Conservation (phyloP, 2,113 vertebrate species). For the Anser brachyrhynchus region DNA sequence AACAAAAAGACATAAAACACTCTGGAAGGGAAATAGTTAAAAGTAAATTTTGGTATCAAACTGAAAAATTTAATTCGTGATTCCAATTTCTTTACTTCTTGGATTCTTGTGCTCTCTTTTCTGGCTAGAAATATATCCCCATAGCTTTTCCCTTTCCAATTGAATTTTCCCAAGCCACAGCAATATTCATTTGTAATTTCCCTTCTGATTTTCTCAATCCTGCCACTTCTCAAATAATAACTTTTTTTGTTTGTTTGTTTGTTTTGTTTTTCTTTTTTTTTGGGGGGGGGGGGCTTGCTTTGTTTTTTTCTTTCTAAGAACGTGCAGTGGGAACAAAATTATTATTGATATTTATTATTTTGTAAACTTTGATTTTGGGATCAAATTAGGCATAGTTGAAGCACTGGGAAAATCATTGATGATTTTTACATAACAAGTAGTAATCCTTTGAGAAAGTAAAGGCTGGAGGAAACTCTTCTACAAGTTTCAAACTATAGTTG, state of each 20-base stretch:
- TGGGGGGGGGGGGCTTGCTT: too few species aligned
- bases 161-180: neutral
- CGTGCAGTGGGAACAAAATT: neutral
- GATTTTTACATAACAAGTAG: neutral
- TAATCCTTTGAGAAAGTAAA: neutral
- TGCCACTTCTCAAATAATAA: neutral
- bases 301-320: neutral
- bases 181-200: neutral
- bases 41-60: neutral
- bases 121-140: neutral
- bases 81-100: neutral
- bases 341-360: neutral
- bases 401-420: neutral
- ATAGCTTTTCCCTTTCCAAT: neutral
- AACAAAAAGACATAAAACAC: neutral
- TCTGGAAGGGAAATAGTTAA: neutral
- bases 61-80: neutral
- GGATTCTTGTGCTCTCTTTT: neutral
- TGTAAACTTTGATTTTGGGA: neutral
- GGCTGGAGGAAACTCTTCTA: neutral
- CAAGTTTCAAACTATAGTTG: neutral
- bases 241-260: too few species aligned
- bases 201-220: neutral
- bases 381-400: neutral
- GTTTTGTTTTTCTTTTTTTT: neutral